phyloP scores from a whole-genome alignment of 2,888 invertebrate genomes.

The Epirrhoe alternata region DNA sequence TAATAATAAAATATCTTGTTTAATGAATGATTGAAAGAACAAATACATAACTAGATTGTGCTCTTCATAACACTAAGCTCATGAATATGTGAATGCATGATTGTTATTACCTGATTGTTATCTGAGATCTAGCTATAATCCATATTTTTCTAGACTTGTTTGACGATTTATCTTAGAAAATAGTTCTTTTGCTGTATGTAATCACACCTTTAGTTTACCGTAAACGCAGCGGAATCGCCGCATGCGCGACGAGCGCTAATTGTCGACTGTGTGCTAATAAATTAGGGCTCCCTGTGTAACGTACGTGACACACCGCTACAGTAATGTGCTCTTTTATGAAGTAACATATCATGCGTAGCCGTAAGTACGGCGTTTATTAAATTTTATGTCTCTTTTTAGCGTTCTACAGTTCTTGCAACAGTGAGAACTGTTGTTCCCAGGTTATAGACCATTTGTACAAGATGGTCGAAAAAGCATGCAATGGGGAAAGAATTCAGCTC shows the following conservation, averaged over 20 bases:
- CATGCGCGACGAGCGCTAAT: conserved; percentile 58
- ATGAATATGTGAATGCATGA: no score
- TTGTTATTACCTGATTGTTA: no score
- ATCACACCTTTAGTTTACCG: conserved; percentile 41
- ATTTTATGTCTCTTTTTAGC: background rate
- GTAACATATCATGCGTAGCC: conserved; percentile 26
- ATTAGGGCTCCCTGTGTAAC: conserved; percentile 50
- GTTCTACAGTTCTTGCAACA: background rate
- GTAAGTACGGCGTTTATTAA: conserved; percentile 9
- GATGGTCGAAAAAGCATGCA: background rate
- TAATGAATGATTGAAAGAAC: no score
- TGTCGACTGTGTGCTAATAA: conserved; percentile 53
- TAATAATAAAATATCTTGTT: no score
- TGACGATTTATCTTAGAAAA: background rate
- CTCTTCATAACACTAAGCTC: no score
- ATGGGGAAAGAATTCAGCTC: background rate
- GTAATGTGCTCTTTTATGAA: conserved; percentile 28
- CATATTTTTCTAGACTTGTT: background rate
- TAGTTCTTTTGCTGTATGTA: conserved; percentile 5
- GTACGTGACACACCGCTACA: conserved; percentile 49
- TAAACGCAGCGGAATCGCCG: conserved; percentile 50
- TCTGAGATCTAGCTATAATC: no score
- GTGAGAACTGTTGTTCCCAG: background rate
- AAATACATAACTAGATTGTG: no score
- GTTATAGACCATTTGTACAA: background rate